Conservation (phyloP, 2,797 vertebrate species). For the Protosalanx chinensis region DNA sequence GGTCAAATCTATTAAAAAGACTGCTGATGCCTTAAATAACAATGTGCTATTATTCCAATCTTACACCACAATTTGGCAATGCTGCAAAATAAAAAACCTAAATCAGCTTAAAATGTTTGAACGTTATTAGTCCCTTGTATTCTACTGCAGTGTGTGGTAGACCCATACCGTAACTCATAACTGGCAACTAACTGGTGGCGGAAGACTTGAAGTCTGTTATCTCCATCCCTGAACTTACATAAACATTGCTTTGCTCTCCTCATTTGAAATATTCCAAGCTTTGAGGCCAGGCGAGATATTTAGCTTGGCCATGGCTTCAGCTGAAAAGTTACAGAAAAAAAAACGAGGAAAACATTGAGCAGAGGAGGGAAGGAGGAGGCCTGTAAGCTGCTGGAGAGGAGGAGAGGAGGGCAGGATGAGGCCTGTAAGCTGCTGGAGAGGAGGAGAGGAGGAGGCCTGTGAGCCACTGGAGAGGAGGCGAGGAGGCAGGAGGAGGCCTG, state of each 20-base stretch:
- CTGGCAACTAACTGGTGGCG: slow-evolving; percentile 43
- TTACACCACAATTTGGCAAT: neutral
- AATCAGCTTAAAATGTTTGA: slow-evolving; percentile 13
- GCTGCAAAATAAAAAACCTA: slow-evolving; percentile 1
- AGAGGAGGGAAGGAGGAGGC: slow-evolving; percentile 19
- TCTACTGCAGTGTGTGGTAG: slow-evolving; percentile 29
- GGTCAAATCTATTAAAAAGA: neutral
- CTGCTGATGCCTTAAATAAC: slow-evolving; percentile 11
- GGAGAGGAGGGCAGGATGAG: no score
- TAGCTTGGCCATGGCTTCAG: slow-evolving; percentile 56
- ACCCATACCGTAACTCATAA: slow-evolving; percentile 32
- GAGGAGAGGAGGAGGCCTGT: no score
- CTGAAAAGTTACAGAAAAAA: slow-evolving; percentile 28
- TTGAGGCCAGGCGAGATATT: slow-evolving; percentile 63
- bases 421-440: no score
- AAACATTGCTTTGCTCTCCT: slow-evolving; percentile 50
- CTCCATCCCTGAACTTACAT: slow-evolving; percentile 55
- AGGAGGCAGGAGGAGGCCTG: no score
- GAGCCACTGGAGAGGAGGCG: no score
- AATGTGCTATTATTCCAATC: neutral
- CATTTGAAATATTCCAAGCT: slow-evolving; percentile 46
- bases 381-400: neutral
- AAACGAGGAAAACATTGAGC: slow-evolving; percentile 19
- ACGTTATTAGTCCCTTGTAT: slow-evolving; percentile 41
- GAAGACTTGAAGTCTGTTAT: slow-evolving; percentile 54